Percentiles rank a stretch among this genome's conserved stretches.
Evolutionary conservation across 2,113 vertebrate species (phyloP).

Genomic region (Leucoraja erinaceus): DNA sequence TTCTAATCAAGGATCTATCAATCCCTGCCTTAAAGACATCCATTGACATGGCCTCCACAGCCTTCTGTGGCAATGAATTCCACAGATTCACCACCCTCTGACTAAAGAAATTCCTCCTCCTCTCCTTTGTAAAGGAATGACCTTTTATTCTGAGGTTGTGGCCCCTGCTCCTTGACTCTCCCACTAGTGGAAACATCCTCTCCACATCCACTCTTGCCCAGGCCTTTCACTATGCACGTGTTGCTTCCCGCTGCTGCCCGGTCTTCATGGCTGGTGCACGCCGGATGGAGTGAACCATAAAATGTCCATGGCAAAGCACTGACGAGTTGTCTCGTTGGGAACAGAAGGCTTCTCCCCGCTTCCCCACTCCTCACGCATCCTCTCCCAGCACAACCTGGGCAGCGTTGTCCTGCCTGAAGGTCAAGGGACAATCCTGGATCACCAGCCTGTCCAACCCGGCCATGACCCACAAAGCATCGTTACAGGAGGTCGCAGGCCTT

Average conservation of each 20-base stretch:
- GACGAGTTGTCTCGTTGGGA: background rate
- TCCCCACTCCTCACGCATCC: background rate
- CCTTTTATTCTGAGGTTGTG: too few relatives aligned
- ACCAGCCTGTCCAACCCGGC: background rate
- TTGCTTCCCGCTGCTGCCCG: background rate
- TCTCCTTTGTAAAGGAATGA: too few relatives aligned
- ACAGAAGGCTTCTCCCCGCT: background rate
- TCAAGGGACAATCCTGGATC: background rate
- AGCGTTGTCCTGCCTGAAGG: background rate
- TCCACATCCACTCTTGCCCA: too few relatives aligned
- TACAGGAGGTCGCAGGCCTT: background rate
- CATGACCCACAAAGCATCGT: background rate
- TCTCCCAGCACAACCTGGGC: background rate
- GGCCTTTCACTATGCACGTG: too few relatives aligned
- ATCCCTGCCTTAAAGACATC: too few relatives aligned
- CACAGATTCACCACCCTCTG: too few relatives aligned
- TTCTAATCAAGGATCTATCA: too few relatives aligned
- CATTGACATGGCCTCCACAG: too few relatives aligned
- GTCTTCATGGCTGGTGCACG: background rate
- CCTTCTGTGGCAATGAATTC: too few relatives aligned
- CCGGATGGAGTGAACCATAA: background rate
- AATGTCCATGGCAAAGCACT: background rate
- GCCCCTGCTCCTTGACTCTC: too few relatives aligned
- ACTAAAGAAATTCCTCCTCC: too few relatives aligned
- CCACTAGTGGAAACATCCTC: too few relatives aligned